Conservation (phyloP, 2,113 vertebrate genomes). For the Phrynosoma platyrhinos region DNA sequence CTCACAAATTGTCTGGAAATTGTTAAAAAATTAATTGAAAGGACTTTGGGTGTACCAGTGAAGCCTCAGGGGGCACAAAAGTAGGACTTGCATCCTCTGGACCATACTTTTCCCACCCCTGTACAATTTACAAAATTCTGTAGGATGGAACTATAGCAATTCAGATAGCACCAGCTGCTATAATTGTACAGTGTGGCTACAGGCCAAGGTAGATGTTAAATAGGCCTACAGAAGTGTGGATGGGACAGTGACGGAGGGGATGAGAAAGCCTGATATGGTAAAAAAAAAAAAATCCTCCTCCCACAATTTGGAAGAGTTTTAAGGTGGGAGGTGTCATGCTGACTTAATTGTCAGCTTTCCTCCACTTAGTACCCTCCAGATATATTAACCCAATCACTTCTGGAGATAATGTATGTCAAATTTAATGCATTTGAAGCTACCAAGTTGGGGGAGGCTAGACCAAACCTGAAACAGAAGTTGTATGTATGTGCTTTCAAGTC, state of each 20-base stretch:
- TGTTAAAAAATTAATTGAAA: too few relatives aligned
- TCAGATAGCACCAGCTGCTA: too few relatives aligned
- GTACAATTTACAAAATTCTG: too few relatives aligned
- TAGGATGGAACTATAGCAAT: too few relatives aligned
- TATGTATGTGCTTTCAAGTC: too few relatives aligned
- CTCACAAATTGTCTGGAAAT: too few relatives aligned
- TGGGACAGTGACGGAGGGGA: background rate
- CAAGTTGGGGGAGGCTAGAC: background rate
- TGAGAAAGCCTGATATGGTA: background rate
- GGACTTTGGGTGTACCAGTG: too few relatives aligned
- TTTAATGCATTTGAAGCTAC: background rate
- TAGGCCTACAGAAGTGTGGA: background rate
- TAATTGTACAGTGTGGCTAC: too few relatives aligned
- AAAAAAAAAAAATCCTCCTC: background rate
- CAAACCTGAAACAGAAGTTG: background rate
- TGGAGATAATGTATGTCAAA: too few relatives aligned
- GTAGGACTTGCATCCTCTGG: too few relatives aligned
- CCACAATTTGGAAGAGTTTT: background rate
- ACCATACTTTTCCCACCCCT: too few relatives aligned
- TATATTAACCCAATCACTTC: background rate
- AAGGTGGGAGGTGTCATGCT: background rate
- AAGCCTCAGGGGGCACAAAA: too few relatives aligned
- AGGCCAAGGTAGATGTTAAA: background rate
- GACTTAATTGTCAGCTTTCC: background rate
- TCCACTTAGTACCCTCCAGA: background rate